Evolutionary conservation across 2,888 invertebrate species (phyloP).

Genomic region (Anorthoa munda): DNA sequence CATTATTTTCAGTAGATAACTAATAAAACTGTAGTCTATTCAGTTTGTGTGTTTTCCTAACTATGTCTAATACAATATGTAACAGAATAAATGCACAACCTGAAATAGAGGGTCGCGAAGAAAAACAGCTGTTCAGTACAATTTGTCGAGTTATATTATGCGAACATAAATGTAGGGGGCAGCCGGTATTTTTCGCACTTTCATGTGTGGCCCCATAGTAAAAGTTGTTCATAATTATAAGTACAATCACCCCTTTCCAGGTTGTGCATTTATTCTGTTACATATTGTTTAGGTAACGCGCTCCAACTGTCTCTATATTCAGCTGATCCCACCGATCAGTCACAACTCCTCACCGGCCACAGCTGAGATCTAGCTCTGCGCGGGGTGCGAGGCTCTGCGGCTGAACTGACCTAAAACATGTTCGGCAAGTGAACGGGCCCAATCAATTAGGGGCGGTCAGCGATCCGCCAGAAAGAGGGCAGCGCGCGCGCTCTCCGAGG

Average conservation of each 20-base stretch:
- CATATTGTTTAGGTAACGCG: background rate
- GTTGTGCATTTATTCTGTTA: background rate
- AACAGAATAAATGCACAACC: too few species aligned
- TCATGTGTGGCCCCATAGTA: too few species aligned
- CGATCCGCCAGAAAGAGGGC: conserved; percentile 89
- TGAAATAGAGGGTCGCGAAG: too few species aligned
- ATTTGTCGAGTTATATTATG: too few species aligned
- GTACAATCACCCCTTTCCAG: too few species aligned
- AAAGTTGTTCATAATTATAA: too few species aligned
- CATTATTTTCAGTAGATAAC: background rate
- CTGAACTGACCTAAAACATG: conserved; percentile 89
- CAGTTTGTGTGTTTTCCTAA: background rate
- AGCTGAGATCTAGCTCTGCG: conserved; percentile 44
- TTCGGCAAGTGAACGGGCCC: conserved; percentile 87
- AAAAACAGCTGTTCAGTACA: too few species aligned
- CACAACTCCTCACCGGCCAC: conserved; percentile 7
- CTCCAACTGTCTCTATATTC: background rate
- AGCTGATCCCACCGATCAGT: background rate
- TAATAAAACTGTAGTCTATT: background rate
- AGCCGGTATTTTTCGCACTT: too few species aligned
- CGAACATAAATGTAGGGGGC: too few species aligned
- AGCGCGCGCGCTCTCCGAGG: conserved; percentile 91
- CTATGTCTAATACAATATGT: background rate
- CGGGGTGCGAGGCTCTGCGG: conserved; percentile 82
- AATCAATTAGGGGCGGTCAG: conserved; percentile 91